Evolutionary conservation across 2,888 invertebrate species (phyloP), one percentile per base, ranked within the genome.

Genomic region (Pollenia amentaria): DNA sequence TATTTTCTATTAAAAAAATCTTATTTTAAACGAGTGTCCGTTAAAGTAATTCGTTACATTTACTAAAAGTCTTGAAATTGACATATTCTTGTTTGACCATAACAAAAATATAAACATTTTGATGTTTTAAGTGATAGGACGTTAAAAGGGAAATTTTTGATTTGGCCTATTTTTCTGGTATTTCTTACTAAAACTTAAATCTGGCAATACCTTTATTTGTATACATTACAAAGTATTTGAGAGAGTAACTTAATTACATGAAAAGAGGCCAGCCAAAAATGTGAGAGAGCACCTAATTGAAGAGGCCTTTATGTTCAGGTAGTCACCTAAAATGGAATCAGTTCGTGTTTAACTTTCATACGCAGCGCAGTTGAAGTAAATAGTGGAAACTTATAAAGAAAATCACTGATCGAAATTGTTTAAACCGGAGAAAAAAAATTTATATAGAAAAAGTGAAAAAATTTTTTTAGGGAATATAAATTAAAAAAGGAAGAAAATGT

Each of bases 281-380:
- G 42, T 46, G 70, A 55, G 60, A 64, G 78, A 72, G 67, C 29
- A 18, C 46, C 73, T 87, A 87, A 87, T 87, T 87, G 51, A 80
- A 73, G 69, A 84, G 84, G 87, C 84, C 80, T 81, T 87, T 76
- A 55, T 84, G 80, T 62, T 77, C 80, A 87, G 84, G 80, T 87
- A 80, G 60, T 84, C 73, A 76, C 55, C 60, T 44, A 80, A 80
- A 84, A 87, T 77, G 14, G 73, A 87, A 62, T 81, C 84, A 87
- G 87, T 87, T 87, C 87, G 84, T 87, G 87, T 87, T 84, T 73
- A 87, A 81, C 87, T 77, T 81, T 84, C 87, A 81, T 77, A 84
- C 84, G 87, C 84, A 81, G 80, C 87, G 84, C 84, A 87, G 84
- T 77, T 69, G 55, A 46, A 69, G 69, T 46, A 81, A 77, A 60